Evolutionary conservation across 92 coral and sea anemone species (phyloP), one percentile per base, ranked within the genome.

Genomic region (Pocillopora grandis): DNA sequence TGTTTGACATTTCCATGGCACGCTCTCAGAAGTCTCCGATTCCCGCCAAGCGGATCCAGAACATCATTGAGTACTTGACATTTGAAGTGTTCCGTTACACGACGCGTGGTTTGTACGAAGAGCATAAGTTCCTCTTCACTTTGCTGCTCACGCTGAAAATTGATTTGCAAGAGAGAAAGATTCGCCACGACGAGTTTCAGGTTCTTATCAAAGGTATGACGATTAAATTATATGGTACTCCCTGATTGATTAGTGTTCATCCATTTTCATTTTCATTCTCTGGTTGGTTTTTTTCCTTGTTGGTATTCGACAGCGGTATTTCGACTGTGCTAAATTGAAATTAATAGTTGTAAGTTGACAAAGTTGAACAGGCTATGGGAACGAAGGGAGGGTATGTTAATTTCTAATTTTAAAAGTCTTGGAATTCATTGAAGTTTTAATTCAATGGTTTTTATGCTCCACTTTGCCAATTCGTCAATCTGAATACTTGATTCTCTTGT

Each of bases 1-100:
- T 96, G 42, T 96, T 96, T 76, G 98, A 91, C 77, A 85, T 96
- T 56, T 96, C 99, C 55, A 94, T 96, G 99, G 99, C 99, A 20
- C 93, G 97, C 19, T 96, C 99, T 19, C 95, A 94, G 75, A 94
- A 92, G 80, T 96, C 99, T 0, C 99, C 99, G 62, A 96, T 96
- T 80, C 98, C 99, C 12, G 96, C 99, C 80, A 96, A 96, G 71
- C 90, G 99, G 68, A 96, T 96, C 58, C 95, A 89, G 85, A 96
- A 93, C 79, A 92, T 96, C 87, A 96, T 96, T 62, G 97, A 96
- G 10, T 96, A 96, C 83, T 90, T 94, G 60, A 94, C 99, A 10
- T 96, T 96, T 84, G 99, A 96, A 80, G 99, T 96, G 68, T 96
- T 96, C 76, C 88, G 96, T 72, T 97, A 97, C 94, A 97, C 98